These are phyloP conservation scores for Reticulitermes lucifugus DNA, from an alignment of 2,888 invertebrate species.

Conservation along the genomic window DNA sequence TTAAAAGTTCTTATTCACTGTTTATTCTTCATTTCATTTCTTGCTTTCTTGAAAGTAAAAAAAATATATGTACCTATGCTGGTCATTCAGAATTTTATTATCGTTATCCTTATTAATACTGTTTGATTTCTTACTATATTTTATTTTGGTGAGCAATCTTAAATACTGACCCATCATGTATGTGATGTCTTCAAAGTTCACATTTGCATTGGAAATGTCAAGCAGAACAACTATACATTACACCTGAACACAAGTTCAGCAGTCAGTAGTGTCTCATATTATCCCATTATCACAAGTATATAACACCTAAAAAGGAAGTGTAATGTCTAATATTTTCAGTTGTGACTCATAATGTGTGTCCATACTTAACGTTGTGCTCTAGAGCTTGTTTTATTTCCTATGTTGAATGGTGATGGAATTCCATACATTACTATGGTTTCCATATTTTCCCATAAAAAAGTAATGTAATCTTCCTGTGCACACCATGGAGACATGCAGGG, in stretches of 20 bases:
- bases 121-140: slow-evolving; percentile 3
- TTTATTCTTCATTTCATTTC: not conserved
- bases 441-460: too few relatives aligned
- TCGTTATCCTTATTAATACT: not conserved
- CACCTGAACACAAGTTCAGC: not conserved
- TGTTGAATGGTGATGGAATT: too few relatives aligned
- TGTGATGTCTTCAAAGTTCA: not conserved
- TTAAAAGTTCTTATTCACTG: not conserved
- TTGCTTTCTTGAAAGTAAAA: not conserved
- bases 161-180: not conserved
- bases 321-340: not conserved
- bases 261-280: not conserved
- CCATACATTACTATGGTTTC: too few relatives aligned
- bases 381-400: too few relatives aligned
- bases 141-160: slow-evolving; percentile 4
- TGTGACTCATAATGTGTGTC: not conserved
- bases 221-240: not conserved
- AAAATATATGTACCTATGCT: not conserved
- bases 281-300: not conserved
- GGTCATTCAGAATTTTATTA: not conserved
- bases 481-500: too few relatives aligned
- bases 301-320: not conserved
- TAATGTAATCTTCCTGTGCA: too few relatives aligned
- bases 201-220: not conserved
- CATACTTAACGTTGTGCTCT: not conserved